Evolutionary conservation across 2,888 invertebrate species (phyloP).

Genomic region (Aphrophora alni): DNA sequence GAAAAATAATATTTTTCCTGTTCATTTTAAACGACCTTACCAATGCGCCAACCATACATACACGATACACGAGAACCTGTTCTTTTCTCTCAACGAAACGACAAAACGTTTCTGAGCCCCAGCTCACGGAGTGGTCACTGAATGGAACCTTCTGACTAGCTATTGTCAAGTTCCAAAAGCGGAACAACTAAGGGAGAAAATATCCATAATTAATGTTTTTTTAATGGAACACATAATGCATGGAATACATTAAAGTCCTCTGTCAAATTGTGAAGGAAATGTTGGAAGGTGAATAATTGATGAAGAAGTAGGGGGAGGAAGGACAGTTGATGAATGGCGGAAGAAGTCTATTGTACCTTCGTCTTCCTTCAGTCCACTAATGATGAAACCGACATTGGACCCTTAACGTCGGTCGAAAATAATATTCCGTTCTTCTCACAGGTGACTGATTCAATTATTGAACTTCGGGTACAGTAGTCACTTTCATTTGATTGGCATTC

Average conservation of each 20-base stretch:
- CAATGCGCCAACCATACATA: not conserved
- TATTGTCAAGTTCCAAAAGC: not conserved
- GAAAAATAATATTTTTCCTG: too few relatives aligned
- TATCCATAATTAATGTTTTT: constrained; percentile 9
- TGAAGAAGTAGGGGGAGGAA: not conserved
- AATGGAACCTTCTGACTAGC: not conserved
- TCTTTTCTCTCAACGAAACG: not conserved
- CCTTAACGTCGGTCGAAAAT: not conserved
- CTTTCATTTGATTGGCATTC: too few relatives aligned
- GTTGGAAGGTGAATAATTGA: not conserved
- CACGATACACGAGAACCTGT: not conserved
- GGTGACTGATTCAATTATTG: not conserved
- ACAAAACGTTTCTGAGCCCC: not conserved
- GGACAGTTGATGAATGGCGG: not conserved
- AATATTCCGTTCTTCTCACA: not conserved
- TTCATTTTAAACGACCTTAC: too few relatives aligned
- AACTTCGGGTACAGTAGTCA: not conserved
- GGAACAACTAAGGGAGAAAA: not conserved
- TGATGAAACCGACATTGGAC: too few relatives aligned
- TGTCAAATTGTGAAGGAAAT: not conserved
- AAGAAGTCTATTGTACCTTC: not conserved
- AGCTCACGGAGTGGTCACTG: not conserved
- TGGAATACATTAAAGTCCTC: not conserved
- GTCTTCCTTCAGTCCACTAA: not conserved
- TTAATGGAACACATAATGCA: not conserved